Evolutionary conservation across 2,113 vertebrate genomes (phyloP).

Genomic region (Brienomyrus longianalis): DNA sequence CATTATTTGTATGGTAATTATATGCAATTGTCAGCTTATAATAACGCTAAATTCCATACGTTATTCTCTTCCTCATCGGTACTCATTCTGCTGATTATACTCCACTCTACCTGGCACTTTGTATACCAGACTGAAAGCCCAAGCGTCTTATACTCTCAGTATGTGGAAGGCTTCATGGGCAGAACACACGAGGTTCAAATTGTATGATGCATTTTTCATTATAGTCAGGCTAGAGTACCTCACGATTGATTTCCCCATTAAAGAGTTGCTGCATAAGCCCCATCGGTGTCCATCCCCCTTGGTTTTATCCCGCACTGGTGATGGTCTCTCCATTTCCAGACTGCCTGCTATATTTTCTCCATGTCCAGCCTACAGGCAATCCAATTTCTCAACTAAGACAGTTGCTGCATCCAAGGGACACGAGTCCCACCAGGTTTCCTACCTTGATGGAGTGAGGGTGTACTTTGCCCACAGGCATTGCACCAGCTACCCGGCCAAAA

Average conservation of each 20-base stretch:
- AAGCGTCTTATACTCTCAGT: background rate
- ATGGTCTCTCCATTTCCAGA: background rate
- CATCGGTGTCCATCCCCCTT: background rate
- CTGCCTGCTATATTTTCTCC: background rate
- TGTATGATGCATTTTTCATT: slow-evolving; percentile 2
- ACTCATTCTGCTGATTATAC: background rate
- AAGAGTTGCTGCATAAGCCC: background rate
- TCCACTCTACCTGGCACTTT: background rate
- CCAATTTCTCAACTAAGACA: background rate
- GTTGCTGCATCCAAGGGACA: background rate
- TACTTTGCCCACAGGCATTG: background rate
- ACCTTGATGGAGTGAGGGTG: background rate
- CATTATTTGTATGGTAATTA: background rate
- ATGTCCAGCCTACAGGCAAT: slow-evolving; percentile 10
- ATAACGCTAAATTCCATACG: background rate
- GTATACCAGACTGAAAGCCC: background rate
- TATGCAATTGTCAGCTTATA: background rate
- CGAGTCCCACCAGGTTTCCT: background rate
- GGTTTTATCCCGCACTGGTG: background rate
- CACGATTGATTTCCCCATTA: slow-evolving; percentile 2
- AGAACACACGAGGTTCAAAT: background rate
- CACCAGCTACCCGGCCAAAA: background rate
- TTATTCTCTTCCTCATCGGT: background rate
- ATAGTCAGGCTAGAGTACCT: background rate
- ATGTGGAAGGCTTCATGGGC: background rate